These are phyloP conservation scores for Phoronis australis DNA, from an alignment of 2,888 invertebrate genomes.

Conservation along the genomic window DNA sequence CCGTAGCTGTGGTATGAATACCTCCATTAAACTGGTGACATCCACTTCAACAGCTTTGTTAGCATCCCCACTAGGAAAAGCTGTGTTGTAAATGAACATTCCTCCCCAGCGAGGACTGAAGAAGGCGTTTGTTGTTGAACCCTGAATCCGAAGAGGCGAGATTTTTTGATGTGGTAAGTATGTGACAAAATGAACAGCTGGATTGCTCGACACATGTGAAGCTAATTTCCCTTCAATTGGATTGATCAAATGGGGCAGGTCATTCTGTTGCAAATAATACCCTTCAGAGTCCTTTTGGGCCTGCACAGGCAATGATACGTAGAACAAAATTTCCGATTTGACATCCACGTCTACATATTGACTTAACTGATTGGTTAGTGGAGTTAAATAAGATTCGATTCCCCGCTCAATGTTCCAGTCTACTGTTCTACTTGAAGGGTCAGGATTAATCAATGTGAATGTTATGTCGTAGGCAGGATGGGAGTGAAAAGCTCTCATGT, in stretches of 20 bases:
- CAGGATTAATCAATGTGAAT: slow-evolving; percentile 76
- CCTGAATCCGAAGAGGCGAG: slow-evolving; percentile 68
- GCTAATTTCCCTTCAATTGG: slow-evolving; percentile 76
- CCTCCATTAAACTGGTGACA: slow-evolving; percentile 66
- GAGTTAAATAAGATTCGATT: slow-evolving; percentile 66
- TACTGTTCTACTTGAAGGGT: slow-evolving; percentile 66
- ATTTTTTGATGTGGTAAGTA: slow-evolving; percentile 68
- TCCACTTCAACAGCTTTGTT: slow-evolving; percentile 52
- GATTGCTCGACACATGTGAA: slow-evolving; percentile 74
- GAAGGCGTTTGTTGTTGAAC: slow-evolving; percentile 53
- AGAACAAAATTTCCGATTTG: slow-evolving; percentile 71
- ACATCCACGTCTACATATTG: slow-evolving; percentile 72
- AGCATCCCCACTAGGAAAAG: slow-evolving; percentile 19
- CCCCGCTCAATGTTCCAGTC: slow-evolving; percentile 67
- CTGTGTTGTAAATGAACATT: slow-evolving; percentile 63
- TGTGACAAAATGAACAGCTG: slow-evolving; percentile 77
- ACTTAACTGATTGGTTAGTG: slow-evolving; percentile 68
- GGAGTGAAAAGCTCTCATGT: slow-evolving; percentile 45
- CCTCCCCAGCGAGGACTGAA: slow-evolving; percentile 76
- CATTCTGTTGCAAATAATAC: slow-evolving; percentile 64
- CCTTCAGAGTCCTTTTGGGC: slow-evolving; percentile 55
- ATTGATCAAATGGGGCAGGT: slow-evolving; percentile 77
- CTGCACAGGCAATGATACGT: neutral
- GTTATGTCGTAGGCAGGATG: slow-evolving; percentile 68
- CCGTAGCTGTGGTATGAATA: slow-evolving; percentile 71